phyloP scores from a whole-genome alignment of 2,888 invertebrate species.

The Lordiphosa fenestrarum region DNA sequence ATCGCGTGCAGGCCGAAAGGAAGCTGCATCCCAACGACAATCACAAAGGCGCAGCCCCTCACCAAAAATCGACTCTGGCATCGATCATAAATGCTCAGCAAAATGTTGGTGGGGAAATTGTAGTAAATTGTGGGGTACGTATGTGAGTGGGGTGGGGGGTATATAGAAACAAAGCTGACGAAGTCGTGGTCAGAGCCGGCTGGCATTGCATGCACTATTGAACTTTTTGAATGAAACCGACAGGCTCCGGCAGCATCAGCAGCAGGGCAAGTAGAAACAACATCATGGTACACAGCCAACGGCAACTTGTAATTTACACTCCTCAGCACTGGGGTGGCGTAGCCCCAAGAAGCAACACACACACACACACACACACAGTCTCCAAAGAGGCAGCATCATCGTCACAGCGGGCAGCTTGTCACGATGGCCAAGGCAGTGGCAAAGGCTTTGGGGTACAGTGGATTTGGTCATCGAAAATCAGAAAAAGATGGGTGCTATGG shows the following conservation, averaged over 20 bases:
- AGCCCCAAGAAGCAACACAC: conserved; percentile 38
- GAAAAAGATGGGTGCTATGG: too few relatives aligned
- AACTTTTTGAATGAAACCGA: conserved; percentile 74
- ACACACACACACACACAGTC: conserved; percentile 26
- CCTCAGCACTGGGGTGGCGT: conserved; percentile 62
- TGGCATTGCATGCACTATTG: conserved; percentile 72
- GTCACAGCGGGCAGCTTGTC: conserved; percentile 70
- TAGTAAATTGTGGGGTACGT: conserved; percentile 16
- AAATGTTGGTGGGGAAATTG: conserved; percentile 1
- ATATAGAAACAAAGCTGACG: conserved; percentile 9
- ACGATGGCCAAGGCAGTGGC: conserved; percentile 38
- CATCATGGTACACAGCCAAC: conserved; percentile 32
- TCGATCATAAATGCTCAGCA: conserved; percentile 61
- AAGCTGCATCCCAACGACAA: conserved; percentile 40
- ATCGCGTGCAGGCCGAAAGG: conserved; percentile 32
- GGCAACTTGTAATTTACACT: conserved; percentile 73
- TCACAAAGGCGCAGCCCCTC: conserved; percentile 47
- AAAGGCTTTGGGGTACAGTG: too few relatives aligned
- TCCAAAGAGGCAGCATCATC: conserved; percentile 33
- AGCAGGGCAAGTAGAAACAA: conserved; percentile 29
- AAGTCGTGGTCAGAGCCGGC: conserved; percentile 13
- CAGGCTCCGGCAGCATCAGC: conserved; percentile 46
- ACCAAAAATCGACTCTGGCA: conserved; percentile 66
- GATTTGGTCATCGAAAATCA: too few relatives aligned
- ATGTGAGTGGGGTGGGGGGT: background rate